These are phyloP conservation scores for Trichogramma dendrolimi DNA, from an alignment of 2,888 invertebrate genomes.

Conservation along the genomic window DNA sequence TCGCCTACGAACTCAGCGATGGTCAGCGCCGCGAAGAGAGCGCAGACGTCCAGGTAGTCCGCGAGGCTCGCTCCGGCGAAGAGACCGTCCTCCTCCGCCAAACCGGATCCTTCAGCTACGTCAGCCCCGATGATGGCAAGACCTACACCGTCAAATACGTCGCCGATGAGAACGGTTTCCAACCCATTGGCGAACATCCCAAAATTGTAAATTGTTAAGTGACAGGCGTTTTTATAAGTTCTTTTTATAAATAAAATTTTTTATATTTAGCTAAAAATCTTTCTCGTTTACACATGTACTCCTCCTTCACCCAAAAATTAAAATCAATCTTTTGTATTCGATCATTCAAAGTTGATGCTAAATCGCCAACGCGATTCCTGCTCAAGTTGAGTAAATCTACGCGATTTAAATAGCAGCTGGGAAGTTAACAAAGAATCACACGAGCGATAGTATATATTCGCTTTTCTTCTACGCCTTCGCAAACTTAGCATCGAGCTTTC, in stretches of 20 bases:
- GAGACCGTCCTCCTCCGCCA: slow-evolving; percentile 33
- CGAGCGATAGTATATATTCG: too few relatives aligned
- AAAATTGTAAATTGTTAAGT: neutral
- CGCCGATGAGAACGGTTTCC: slow-evolving; percentile 40
- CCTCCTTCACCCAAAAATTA: too few relatives aligned
- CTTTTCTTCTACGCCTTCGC: too few relatives aligned
- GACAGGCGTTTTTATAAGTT: neutral
- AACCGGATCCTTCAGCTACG: slow-evolving; percentile 38
- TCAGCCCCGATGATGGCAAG: slow-evolving; percentile 33
- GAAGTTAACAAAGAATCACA: too few relatives aligned
- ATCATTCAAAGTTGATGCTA: too few relatives aligned
- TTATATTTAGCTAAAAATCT: neutral
- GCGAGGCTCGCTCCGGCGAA: slow-evolving; percentile 27
- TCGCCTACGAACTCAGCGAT: slow-evolving; percentile 28
- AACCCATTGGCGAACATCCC: slow-evolving; percentile 33
- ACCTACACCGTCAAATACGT: slow-evolving; percentile 35
- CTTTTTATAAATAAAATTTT: neutral
- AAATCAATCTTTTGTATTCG: too few relatives aligned
- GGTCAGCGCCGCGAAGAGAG: slow-evolving; percentile 34
- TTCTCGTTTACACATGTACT: too few relatives aligned
- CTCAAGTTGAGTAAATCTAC: too few relatives aligned
- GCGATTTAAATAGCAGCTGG: too few relatives aligned
- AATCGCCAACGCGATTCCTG: too few relatives aligned
- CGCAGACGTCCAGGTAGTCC: slow-evolving; percentile 36
- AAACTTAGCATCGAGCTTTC: too few relatives aligned